phyloP scores from a whole-genome alignment of 2,113 vertebrate species.

The Hypomesus transpacificus region DNA sequence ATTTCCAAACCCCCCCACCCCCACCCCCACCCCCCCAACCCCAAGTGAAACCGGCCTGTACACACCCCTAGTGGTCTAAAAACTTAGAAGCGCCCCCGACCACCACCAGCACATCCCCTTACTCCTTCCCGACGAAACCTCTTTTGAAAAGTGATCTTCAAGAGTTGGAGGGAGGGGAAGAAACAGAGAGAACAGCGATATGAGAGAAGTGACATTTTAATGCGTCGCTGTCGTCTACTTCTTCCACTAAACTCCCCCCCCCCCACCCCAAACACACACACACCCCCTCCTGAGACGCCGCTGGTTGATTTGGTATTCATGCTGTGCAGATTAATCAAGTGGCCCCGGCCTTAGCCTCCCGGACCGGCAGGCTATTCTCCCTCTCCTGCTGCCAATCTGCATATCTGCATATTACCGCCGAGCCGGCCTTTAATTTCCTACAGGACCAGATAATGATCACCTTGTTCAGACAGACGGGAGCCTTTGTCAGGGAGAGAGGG shows the following conservation, averaged over 20 bases:
- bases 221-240: conserved; percentile 41
- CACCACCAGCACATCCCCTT: too few relatives aligned
- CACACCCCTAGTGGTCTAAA: too few relatives aligned
- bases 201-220: conserved; percentile 75
- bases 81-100: too few relatives aligned
- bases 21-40: too few relatives aligned
- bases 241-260: background rate
- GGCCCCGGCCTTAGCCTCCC: conserved; percentile 73
- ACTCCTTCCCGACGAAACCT: background rate
- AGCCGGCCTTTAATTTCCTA: conserved; percentile 97
- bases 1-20: too few relatives aligned
- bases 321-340: conserved; percentile 88
- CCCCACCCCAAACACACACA: conserved; percentile 15
- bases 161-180: conserved; percentile 5
- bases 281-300: conserved; percentile 68
- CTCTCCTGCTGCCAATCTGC: conserved; percentile 77
- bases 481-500: conserved; percentile 71
- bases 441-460: conserved; percentile 93
- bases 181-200: conserved; percentile 51
- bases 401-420: conserved; percentile 91
- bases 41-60: too few relatives aligned
- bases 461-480: conserved; percentile 85
- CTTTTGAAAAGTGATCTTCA: conserved; percentile 30
- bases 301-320: conserved; percentile 87
- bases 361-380: conserved; percentile 75